Evolutionary conservation across 2,113 vertebrate species (phyloP).

Genomic region (Lichenostomus cassidix): DNA sequence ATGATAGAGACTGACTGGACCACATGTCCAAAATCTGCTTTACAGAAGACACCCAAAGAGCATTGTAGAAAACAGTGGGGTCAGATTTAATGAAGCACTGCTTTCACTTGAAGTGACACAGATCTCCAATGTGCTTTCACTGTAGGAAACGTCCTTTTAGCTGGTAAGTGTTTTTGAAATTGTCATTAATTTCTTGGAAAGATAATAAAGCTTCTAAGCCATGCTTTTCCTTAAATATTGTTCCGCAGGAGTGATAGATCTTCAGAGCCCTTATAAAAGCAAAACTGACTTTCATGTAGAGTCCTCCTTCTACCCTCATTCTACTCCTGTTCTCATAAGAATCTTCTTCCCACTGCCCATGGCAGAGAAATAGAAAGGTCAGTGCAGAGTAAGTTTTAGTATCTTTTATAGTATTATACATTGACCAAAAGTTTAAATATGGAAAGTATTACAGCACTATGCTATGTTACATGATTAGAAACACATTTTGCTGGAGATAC

Average conservation of each 20-base stretch:
- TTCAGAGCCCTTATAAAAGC: background rate
- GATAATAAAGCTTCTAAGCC: background rate
- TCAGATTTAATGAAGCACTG: background rate
- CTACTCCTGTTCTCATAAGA: background rate
- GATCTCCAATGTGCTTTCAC: background rate
- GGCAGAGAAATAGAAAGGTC: background rate
- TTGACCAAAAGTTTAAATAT: conserved; percentile 64
- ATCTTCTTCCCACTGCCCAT: background rate
- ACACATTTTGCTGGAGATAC: conserved; percentile 74
- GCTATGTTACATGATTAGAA: conserved; percentile 72
- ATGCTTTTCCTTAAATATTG: background rate
- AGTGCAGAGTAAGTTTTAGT: background rate
- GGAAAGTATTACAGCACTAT: conserved; percentile 73
- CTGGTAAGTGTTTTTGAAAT: background rate
- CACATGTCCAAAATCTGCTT: background rate
- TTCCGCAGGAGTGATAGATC: background rate
- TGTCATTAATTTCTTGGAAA: background rate
- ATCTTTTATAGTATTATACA: background rate
- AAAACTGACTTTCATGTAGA: background rate
- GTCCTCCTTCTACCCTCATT: background rate
- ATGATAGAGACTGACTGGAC: background rate
- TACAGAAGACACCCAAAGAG: background rate
- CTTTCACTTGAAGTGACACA: background rate
- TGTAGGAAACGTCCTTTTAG: background rate
- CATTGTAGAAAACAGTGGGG: background rate